Evolutionary conservation across 2,888 invertebrate species (phyloP), one percentile per base, ranked within the genome.

Genomic region (Ferrisia virgata): DNA sequence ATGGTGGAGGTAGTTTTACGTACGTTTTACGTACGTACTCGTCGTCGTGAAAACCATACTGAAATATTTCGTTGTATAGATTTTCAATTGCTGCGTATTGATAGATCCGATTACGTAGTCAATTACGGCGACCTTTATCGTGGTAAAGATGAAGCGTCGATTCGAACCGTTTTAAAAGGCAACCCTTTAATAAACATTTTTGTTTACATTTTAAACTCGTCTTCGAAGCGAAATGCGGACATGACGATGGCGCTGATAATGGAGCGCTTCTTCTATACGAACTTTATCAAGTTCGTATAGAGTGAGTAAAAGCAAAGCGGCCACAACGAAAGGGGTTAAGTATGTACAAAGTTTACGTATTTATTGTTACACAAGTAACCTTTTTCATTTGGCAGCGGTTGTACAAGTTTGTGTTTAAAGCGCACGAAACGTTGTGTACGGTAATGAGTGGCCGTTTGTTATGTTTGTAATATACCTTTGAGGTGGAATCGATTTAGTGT

Each of bases 401-500:
- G 25, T 64, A 64, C 9, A 64, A 64, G 58, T 64, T 64, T 64
- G 58, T 64, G 58, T 64, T 64, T 64, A 28, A 11, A 18, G 47
- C 11, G 11, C 58, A 25, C 28, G 58, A 28, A 64, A 64, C 58
- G 28, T 64, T 64, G 58, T 64, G 25, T 64, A 64, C 58, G 58
- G 58, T 64, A 64, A 64, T 64, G 58, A 64, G 58, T 64, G 58
- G 58, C 28, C 58, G 25, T 64, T 64, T 64, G 58, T 64, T 64
- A 64, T 64, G 58, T 64, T 64, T 64, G 58, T 64, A 64, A 64
- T 64, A n/a, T n/a, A 64, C 58, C 58, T 64, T 64, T 64, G 28
- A 64, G 58, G 58, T 64, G 58, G 58, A 64, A 64, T 64, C 58
- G 58, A 64, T 64, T 64, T 64, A 64, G 58, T 28, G 58, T 28